Conservation (phyloP, 2,113 vertebrate species). For the Lagenorhynchus albirostris region DNA sequence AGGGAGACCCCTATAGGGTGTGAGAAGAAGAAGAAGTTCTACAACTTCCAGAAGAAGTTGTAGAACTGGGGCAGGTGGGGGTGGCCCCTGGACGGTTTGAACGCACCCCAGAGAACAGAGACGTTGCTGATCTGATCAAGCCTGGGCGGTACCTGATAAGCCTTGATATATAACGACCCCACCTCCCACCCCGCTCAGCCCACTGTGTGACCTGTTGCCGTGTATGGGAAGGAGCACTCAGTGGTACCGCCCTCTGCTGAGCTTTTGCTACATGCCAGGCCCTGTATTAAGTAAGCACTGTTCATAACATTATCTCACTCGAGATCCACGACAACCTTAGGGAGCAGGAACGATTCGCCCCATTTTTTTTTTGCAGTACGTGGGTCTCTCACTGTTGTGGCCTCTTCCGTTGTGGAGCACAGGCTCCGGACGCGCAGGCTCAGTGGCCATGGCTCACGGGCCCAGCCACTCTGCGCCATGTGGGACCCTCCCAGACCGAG, state of each 20-base stretch:
- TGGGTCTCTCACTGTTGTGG: too few species aligned
- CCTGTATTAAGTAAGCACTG: background rate
- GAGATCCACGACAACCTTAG: background rate
- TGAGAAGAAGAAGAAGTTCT: background rate
- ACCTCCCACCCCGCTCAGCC: background rate
- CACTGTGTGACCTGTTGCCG: fast-evolving
- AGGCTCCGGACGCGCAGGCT: too few species aligned
- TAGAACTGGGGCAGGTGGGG: background rate
- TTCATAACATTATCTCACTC: background rate
- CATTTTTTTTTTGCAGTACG: too few species aligned
- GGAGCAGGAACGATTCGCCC: background rate
- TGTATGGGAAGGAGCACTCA: background rate
- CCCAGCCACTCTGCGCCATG: too few species aligned
- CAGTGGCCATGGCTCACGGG: too few species aligned
- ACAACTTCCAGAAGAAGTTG: background rate
- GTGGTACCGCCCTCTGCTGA: background rate
- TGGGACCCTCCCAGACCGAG: too few species aligned
- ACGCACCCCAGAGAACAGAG: background rate
- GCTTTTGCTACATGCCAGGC: background rate
- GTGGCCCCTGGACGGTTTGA: background rate
- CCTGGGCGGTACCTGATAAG: fast-evolving
- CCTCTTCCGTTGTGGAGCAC: too few species aligned
- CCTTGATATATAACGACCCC: background rate
- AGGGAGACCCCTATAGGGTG: background rate
- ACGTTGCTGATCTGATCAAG: background rate